Base-by-base conservation (phyloP, 2,797 vertebrate genomes). In the Mastacembelus armatus region DNA sequence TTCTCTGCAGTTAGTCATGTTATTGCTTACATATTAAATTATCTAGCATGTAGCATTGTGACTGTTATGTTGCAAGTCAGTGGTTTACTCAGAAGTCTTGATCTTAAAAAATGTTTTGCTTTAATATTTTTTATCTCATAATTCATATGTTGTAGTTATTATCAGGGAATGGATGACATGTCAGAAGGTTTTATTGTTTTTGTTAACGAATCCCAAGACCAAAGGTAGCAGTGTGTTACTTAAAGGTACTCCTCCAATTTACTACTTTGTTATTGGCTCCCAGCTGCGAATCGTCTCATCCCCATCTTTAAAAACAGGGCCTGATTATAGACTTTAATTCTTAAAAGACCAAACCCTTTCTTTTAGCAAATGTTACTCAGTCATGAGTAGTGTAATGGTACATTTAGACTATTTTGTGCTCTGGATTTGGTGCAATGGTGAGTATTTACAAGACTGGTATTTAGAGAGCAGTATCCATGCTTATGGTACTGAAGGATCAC, bases 381-480 rank as follows among this genome's bases (percentile, higher is more conserved):
- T 24, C 4, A n/a, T 22, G 14, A 43, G 39, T 21, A n/a, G n/a
- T n/a, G n/a, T 16, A 16, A 11, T 2, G 0, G 0, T 9, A 18
- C 55, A 42, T 32, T 43, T 32, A 42, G 29, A 26, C 22, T 39
- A 55, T 55, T 55, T 55, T 27, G 22, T 55, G 35, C 10, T n/a
- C 35, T 4, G 7, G 51, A 8, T 55, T 38, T 27, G 10, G 16
- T 39, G 9, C 3, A 1, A 27, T 39, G 27, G 14, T 16, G 26
- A 49, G 8, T 24, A 3, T 45, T 33, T 12, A 29, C n/a, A 19
- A n/a, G 21, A 32, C 18, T 33, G 2, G 36, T 42, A 57, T 21
- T 42, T 9, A 57, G 21, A n/a, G n/a, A 18, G 4, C 39, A 40
- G 11, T 40, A 10, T 24, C 27, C 1, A 5, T 18, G 15, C 44